A percentile compares a stretch with the other conserved stretches of the same genome.
Evolutionary conservation across 2,797 vertebrate genomes (phyloP).

Genomic region (Parauchenoglanis punctatus): DNA sequence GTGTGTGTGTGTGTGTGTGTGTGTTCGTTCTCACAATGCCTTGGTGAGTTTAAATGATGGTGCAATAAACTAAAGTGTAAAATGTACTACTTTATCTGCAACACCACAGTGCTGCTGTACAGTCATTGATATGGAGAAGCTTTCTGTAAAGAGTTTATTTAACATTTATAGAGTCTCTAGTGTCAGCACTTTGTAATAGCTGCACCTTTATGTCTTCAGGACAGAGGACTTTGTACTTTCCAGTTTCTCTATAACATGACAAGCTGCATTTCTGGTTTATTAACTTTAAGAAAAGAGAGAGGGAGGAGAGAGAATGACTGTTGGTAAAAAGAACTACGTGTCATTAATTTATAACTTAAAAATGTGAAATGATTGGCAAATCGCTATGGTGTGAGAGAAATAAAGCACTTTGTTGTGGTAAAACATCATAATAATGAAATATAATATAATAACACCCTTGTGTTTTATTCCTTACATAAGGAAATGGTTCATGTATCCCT

Average conservation of each 20-base stretch:
- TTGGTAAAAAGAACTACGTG: not conserved
- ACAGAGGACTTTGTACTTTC: not conserved
- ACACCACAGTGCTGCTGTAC: not conserved
- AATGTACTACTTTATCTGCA: conserved; percentile 2
- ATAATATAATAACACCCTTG: not conserved
- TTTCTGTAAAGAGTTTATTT: not conserved
- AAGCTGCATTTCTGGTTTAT: not conserved
- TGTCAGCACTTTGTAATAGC: not conserved
- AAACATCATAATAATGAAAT: not conserved
- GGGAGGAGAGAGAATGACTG: not conserved
- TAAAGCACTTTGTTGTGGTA: not conserved
- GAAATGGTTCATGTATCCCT: not conserved
- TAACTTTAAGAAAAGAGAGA: not conserved
- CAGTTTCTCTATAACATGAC: not conserved
- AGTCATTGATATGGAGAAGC: not conserved
- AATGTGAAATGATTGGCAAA: not conserved
- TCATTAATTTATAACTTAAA: not conserved
- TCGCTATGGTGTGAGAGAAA: not conserved
- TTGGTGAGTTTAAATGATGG: not conserved
- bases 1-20: no score
- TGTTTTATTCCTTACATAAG: not conserved
- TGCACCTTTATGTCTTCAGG: not conserved
- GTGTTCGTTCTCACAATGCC: not conserved
- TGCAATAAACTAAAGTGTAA: not conserved
- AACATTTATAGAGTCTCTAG: not conserved